Evolutionary conservation across 2,113 vertebrate species (phyloP), one percentile per base, ranked within the genome.

Genomic region (Orientallactaga bullata): DNA sequence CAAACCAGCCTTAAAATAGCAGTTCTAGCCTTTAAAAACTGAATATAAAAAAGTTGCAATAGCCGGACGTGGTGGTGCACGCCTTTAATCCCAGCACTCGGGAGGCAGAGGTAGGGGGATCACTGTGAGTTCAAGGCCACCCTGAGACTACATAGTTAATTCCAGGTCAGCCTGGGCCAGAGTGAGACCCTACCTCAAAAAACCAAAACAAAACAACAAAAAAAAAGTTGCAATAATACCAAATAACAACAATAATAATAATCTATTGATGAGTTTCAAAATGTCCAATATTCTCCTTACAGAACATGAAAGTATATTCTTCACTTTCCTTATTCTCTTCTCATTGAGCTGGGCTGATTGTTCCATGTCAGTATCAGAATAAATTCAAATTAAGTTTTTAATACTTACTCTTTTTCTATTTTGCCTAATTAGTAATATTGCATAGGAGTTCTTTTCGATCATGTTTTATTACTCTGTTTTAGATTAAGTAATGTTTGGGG

Each of bases 401-500:
- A 30, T 80, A 86, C 90, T 94, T 92, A 91, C 86, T 95, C 8
- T 47, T 42, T 92, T 94, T 92, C 63, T 95, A 11, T 81, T 95
- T 92, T 71, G 32, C 32, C 30, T 95, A 91, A 95, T 93, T 93
- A 95, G 80, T 78, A 89, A 73, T 87, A 91, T 32, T 85, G 30
- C 37, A n/a, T 85, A n/a, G n/a, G 47, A 68, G 26, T 78, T 91
- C 28, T 87, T 95, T 96, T 89, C 65, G 69, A 66, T 72, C 93
- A 82, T 83, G 76, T 76, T 94, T 95, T 91, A 92, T 95, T 92
- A 92, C 72, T 60, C 16, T 13, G n/a, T 73, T 95, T 94, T 65
- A 87, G 4, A 95, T 72, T 93, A 95, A 95, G 83, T 68, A 95
- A 94, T 77, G 69, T 60, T 94, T 77, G 26, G 77, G 93, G 87